Evolutionary conservation across 2,113 vertebrate species (phyloP).

Genomic region (Actenoides hombroni): DNA sequence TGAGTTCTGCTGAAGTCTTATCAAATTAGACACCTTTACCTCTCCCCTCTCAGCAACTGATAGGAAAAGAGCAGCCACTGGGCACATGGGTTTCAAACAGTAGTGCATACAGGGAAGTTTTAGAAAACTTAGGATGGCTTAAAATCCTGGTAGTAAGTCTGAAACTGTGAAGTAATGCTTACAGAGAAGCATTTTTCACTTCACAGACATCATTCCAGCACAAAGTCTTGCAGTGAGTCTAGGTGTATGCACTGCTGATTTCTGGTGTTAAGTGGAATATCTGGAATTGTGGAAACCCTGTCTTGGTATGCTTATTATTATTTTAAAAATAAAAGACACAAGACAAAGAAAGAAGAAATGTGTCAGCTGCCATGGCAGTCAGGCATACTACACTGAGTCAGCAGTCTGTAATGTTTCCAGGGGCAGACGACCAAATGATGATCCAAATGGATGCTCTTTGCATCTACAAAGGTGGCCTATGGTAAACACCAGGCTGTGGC

Average conservation of each 20-base stretch:
- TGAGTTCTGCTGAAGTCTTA: neutral
- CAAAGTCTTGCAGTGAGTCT: neutral
- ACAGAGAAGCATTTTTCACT: neutral
- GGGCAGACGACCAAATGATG: neutral
- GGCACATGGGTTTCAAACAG: neutral
- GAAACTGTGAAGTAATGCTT: neutral
- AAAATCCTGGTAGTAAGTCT: neutral
- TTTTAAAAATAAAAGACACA: neutral
- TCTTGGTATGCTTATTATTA: neutral
- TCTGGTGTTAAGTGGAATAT: neutral
- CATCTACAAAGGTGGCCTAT: neutral
- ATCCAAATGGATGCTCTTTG: neutral
- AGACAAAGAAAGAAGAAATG: neutral
- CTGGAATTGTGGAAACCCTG: neutral
- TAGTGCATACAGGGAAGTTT: neutral
- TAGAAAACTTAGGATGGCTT: neutral
- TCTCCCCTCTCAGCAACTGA: neutral
- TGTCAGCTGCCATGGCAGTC: neutral
- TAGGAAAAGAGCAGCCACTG: neutral
- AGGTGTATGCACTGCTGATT: neutral
- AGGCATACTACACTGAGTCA: neutral
- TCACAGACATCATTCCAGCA: neutral
- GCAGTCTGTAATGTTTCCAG: neutral
- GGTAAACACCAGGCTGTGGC: neutral
- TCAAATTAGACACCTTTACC: neutral